Percentiles rank a stretch among this genome's conserved stretches.
These are phyloP conservation scores for Ptilodon capucinus DNA, from an alignment of 2,888 invertebrate genomes.

Conservation along the genomic window DNA sequence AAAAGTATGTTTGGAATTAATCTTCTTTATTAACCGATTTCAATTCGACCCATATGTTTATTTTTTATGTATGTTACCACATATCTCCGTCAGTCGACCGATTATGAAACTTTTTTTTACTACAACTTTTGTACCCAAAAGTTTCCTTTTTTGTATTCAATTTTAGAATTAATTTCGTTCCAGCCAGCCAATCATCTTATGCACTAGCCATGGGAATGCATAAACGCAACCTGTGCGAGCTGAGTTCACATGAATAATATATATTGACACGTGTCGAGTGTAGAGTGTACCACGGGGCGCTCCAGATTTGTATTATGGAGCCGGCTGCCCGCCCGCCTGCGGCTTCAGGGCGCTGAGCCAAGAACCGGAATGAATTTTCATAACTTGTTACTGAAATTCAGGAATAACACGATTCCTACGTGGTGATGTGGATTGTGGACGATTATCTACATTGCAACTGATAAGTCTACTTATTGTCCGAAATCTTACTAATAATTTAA, in stretches of 20 bases:
- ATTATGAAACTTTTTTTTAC: no score
- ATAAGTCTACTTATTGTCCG: not conserved
- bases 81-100: no score
- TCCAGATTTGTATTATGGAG: conserved; percentile 36
- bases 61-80: no score
- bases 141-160: no score
- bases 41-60: no score
- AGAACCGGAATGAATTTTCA: conserved; percentile 31
- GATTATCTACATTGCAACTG: not conserved
- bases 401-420: not conserved
- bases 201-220: conserved; percentile 23
- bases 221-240: conserved; percentile 47
- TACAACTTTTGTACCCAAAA: no score
- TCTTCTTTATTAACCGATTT: no score
- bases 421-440: not conserved
- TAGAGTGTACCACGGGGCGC: conserved; percentile 22
- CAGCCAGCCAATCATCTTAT: not conserved
- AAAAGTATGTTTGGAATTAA: no score
- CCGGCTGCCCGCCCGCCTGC: conserved; percentile 9
- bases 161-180: not conserved
- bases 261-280: conserved; percentile 51
- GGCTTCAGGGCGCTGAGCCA: conserved; percentile 20
- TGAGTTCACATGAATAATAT: conserved; percentile 62
- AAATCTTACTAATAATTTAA: no score
- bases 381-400: conserved; percentile 12